A percentile compares a stretch with the other conserved stretches of the same genome.
Conservation (phyloP, 37 sponge, comb jelly and placozoan species). For the Diacarnus erythraeanus region DNA sequence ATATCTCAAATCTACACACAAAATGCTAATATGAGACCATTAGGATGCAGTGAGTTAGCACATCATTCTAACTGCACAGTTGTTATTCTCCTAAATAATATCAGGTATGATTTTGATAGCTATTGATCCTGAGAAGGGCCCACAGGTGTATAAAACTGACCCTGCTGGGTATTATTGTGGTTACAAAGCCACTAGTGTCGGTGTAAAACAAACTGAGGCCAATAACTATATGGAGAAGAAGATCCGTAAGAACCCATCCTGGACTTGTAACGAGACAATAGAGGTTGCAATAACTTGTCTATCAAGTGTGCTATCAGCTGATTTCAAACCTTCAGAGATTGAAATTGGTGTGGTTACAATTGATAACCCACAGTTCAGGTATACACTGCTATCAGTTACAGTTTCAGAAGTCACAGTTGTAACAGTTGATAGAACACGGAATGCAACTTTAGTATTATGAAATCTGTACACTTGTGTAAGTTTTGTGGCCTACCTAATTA, state of each 20-base stretch:
- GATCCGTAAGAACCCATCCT: conserved; percentile 87
- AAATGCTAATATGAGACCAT: conserved; percentile 93
- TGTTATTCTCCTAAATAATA: too few relatives aligned
- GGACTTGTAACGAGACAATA: conserved; percentile 66
- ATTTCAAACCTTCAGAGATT: conserved; percentile 94
- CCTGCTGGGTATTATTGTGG: conserved; percentile 99
- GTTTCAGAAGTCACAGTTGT: not conserved
- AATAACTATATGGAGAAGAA: conserved; percentile 99
- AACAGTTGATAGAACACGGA: not conserved
- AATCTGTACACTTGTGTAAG: too few relatives aligned
- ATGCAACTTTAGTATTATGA: too few relatives aligned
- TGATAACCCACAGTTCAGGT: conserved; percentile 85
- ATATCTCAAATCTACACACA: conserved; percentile 94
- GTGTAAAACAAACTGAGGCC: conserved; percentile 95
- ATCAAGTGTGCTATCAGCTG: conserved; percentile 81
- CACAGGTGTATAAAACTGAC: conserved; percentile 94
- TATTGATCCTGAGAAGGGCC: conserved; percentile 80
- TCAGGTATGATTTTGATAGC: conserved; percentile 88
- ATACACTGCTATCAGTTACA: not conserved
- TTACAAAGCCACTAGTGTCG: conserved; percentile 94
- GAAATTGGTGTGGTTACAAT: conserved; percentile 93
- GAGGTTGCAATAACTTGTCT: conserved; percentile 85
- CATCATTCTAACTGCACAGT: too few relatives aligned
- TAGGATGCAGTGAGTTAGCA: conserved; percentile 88
- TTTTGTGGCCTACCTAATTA: too few relatives aligned